phyloP scores from a whole-genome alignment of 2,888 invertebrate genomes.

The Pecten maximus region DNA sequence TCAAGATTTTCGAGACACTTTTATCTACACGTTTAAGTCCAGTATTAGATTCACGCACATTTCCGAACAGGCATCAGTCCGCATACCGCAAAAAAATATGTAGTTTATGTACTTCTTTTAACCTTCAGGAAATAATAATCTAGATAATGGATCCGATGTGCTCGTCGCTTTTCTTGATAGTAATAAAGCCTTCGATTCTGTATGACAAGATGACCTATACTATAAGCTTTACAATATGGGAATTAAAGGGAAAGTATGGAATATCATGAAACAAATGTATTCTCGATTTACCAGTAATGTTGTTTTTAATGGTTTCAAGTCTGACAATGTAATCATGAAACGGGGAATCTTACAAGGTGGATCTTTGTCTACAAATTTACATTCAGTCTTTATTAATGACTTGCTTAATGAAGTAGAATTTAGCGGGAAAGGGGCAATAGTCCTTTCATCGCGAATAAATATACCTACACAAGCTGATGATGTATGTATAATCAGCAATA shows the following conservation, averaged over 20 bases:
- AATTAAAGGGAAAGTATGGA: constrained; percentile 37
- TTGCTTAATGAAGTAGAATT: constrained; percentile 14
- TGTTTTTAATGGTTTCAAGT: constrained; percentile 41
- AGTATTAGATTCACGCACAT: background rate
- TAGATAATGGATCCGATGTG: constrained; percentile 34
- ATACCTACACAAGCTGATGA: too few relatives aligned
- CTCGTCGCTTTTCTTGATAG: constrained; percentile 45
- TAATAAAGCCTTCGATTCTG: constrained; percentile 43
- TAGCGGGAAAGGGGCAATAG: too few relatives aligned
- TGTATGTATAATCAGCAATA: too few relatives aligned
- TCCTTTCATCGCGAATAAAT: too few relatives aligned
- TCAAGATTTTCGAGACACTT: constrained; percentile 51
- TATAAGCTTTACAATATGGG: constrained; percentile 40
- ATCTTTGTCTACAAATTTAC: constrained; percentile 41
- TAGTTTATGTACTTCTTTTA: constrained; percentile 51
- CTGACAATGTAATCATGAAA: constrained; percentile 43
- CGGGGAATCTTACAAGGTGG: too few relatives aligned
- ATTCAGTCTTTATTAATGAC: constrained; percentile 46
- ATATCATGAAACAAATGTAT: constrained; percentile 40
- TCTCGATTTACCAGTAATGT: constrained; percentile 49
- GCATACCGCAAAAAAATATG: constrained; percentile 42
- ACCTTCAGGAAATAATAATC: constrained; percentile 41
- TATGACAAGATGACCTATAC: constrained; percentile 49
- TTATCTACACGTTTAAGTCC: too few relatives aligned
- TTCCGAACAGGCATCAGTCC: constrained; percentile 44